Percentiles rank a stretch among this genome's conserved stretches.
Evolutionary conservation across 2,888 invertebrate genomes (phyloP).

Genomic region (Lasioglossum morio): DNA sequence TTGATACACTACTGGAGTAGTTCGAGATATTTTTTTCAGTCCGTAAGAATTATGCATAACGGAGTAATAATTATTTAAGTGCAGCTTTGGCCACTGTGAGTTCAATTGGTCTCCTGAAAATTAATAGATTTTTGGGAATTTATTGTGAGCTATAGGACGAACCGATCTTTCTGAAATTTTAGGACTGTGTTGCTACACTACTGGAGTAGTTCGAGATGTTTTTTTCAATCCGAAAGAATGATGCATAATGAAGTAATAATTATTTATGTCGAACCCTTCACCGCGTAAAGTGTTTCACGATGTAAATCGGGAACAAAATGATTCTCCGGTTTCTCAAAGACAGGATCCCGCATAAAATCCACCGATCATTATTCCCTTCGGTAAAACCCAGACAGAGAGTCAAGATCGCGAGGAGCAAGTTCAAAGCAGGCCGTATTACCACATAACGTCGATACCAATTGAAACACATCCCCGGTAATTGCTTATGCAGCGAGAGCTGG

Average conservation of each 20-base stretch:
- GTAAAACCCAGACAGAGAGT: not conserved
- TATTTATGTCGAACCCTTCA: not conserved
- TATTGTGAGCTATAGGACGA: not conserved
- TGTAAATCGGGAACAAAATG: too few species aligned
- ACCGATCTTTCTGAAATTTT: not conserved
- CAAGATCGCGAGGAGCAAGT: not conserved
- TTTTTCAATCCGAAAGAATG: not conserved
- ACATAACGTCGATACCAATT: not conserved
- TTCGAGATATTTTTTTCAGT: not conserved
- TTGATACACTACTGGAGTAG: not conserved
- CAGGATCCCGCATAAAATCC: not conserved
- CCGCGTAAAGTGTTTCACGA: too few species aligned
- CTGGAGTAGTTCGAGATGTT: not conserved
- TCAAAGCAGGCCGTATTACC: not conserved
- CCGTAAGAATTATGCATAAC: accelerated
- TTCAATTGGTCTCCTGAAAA: not conserved
- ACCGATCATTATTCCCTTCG: not conserved
- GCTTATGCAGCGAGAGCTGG: not conserved
- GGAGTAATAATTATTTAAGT: not conserved
- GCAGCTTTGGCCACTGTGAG: too few species aligned
- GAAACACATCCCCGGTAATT: not conserved
- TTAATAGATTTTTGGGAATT: not conserved
- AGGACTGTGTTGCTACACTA: not conserved
- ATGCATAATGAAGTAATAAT: not conserved
- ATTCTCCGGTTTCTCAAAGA: too few species aligned